A percentile compares a stretch with the other conserved stretches of the same genome.
Conservation (phyloP, 2,797 vertebrate genomes). For the Naso thynnoides region DNA sequence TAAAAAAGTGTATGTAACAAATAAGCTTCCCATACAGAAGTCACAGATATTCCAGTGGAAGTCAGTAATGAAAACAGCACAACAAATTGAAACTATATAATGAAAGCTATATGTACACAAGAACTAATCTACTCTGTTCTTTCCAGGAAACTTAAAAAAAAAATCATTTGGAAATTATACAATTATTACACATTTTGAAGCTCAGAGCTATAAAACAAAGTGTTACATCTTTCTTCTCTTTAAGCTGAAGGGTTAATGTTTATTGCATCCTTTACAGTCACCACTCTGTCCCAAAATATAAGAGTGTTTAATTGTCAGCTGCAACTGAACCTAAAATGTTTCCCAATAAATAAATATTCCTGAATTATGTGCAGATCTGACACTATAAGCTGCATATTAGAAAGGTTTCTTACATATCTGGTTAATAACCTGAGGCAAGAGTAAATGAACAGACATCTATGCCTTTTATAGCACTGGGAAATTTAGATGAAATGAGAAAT, state of each 20-base stretch:
- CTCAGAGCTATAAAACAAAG: slow-evolving; percentile 32
- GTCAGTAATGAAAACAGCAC: no score
- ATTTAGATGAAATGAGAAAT: slow-evolving; percentile 12
- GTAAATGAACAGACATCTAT: slow-evolving; percentile 5
- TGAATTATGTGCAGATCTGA: slow-evolving; percentile 41
- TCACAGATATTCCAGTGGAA: no score
- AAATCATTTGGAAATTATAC: background rate
- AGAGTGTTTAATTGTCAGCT: slow-evolving; percentile 22
- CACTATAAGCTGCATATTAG: slow-evolving; percentile 6
- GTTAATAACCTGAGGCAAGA: slow-evolving; percentile 40
- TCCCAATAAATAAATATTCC: slow-evolving; percentile 48
- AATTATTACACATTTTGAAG: no score
- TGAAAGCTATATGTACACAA: no score
- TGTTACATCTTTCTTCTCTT: slow-evolving; percentile 3
- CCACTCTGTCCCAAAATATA: slow-evolving; percentile 11
- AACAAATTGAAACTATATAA: no score
- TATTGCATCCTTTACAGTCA: slow-evolving; percentile 45
- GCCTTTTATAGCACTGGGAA: slow-evolving; percentile 36
- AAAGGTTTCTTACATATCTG: slow-evolving; percentile 27
- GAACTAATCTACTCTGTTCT: background rate
- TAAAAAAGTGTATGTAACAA: no score
- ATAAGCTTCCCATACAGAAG: no score
- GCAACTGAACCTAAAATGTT: slow-evolving; percentile 37
- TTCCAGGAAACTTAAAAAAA: background rate
- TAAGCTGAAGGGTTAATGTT: slow-evolving; percentile 25